Evolutionary conservation across 2,113 vertebrate species (phyloP).

Genomic region (Opisthocomus hoazin): DNA sequence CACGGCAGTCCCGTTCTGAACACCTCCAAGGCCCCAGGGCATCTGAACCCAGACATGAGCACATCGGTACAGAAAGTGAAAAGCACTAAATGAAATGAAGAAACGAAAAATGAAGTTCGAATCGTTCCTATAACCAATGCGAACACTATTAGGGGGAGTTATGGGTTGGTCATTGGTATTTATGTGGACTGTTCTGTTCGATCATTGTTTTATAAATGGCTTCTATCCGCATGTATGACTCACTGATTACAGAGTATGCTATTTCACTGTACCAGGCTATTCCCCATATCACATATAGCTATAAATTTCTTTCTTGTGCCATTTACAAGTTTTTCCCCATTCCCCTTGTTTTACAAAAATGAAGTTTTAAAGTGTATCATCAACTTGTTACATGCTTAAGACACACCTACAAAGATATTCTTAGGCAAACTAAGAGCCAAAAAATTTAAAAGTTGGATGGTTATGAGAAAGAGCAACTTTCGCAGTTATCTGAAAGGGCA

Average conservation of each 20-base stretch:
- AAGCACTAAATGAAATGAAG: not conserved
- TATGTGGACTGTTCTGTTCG: not conserved
- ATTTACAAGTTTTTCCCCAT: not conserved
- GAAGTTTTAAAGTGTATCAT: not conserved
- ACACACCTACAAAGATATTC: not conserved
- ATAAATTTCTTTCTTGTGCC: not conserved
- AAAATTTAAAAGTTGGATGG: not conserved
- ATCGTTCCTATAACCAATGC: not conserved
- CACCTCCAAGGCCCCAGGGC: not conserved
- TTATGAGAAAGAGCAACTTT: not conserved
- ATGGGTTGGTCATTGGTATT: not conserved
- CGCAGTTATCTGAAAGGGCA: not conserved
- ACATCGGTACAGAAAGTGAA: not conserved
- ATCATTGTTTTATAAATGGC: not conserved
- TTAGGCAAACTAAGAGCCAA: not conserved
- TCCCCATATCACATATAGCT: not conserved
- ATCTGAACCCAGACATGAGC: not conserved
- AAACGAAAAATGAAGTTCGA: not conserved
- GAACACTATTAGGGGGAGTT: not conserved
- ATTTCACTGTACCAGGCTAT: not conserved
- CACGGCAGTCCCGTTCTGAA: not conserved
- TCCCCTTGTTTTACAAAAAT: not conserved
- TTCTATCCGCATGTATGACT: not conserved
- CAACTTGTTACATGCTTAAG: not conserved
- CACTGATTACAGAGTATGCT: not conserved